phyloP scores from a whole-genome alignment of 2,113 vertebrate species.

The Dasyornis broadbenti region DNA sequence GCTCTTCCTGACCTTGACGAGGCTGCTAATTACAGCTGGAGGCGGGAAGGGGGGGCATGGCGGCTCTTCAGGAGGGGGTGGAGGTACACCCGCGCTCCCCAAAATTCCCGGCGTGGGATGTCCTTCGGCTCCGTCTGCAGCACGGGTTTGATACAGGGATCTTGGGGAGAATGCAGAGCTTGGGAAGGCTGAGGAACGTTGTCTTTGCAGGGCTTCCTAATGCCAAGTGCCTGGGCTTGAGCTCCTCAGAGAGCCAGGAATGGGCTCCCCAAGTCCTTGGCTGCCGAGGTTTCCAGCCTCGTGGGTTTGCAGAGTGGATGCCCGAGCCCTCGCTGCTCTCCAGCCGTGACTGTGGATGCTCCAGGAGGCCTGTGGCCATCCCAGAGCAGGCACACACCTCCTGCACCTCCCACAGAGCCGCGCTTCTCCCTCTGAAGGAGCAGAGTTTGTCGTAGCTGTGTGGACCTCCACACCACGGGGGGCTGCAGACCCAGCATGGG shows the following conservation, averaged over 20 bases:
- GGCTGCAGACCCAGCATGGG: background rate
- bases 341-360: rapidly evolving
- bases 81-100: background rate
- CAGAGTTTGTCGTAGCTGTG: background rate
- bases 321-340: background rate
- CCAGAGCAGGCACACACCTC: background rate
- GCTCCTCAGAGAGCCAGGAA: background rate
- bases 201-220: background rate
- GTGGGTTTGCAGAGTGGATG: background rate
- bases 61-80: rapidly evolving
- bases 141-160: rapidly evolving
- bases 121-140: background rate
- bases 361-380: background rate
- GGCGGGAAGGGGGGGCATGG: background rate
- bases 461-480: rapidly evolving
- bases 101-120: background rate
- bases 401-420: background rate
- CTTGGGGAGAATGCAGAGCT: background rate
- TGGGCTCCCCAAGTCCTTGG: background rate
- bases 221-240: background rate
- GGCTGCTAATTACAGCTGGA: conserved; percentile 36
- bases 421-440: background rate
- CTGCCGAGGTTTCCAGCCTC: background rate
- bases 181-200: background rate
- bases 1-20: conserved; percentile 22